phyloP scores from a whole-genome alignment of 2,113 vertebrate genomes.

The Aythya baeri region DNA sequence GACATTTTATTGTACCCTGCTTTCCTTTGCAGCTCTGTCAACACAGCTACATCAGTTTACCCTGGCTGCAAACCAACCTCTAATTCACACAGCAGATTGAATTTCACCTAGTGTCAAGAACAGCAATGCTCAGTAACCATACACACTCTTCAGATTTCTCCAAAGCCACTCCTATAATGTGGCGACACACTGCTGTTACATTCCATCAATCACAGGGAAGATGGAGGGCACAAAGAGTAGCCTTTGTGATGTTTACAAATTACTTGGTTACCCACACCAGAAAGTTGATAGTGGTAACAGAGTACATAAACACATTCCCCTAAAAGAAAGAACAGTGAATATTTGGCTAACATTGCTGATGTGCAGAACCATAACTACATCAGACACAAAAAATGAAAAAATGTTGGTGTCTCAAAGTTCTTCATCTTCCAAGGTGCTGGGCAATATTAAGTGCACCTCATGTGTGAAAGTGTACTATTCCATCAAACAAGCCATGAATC shows the following conservation, averaged over 20 bases:
- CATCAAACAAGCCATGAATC: conserved; percentile 4
- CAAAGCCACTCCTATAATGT: not conserved
- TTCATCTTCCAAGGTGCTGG: not conserved
- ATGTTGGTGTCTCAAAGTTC: not conserved
- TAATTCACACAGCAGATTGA: not conserved
- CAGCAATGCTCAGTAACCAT: not conserved
- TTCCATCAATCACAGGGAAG: not conserved
- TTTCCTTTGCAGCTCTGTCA: not conserved
- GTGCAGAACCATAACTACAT: not conserved
- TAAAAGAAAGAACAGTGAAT: not conserved
- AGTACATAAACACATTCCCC: not conserved
- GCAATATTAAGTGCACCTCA: not conserved
- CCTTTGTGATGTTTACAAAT: not conserved
- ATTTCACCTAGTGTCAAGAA: not conserved
- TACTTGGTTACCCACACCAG: not conserved
- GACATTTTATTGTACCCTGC: not conserved
- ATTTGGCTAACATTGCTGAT: not conserved
- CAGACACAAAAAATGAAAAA: conserved; percentile 1
- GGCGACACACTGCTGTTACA: not conserved
- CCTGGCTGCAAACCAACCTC: not conserved
- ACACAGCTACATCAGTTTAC: not conserved
- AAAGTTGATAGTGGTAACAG: not conserved
- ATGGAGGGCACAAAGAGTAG: not conserved
- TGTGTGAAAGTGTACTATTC: not conserved
- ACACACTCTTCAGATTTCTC: not conserved